Evolutionary conservation across 2,797 vertebrate genomes (phyloP).

Genomic region (Chelon auratus): DNA sequence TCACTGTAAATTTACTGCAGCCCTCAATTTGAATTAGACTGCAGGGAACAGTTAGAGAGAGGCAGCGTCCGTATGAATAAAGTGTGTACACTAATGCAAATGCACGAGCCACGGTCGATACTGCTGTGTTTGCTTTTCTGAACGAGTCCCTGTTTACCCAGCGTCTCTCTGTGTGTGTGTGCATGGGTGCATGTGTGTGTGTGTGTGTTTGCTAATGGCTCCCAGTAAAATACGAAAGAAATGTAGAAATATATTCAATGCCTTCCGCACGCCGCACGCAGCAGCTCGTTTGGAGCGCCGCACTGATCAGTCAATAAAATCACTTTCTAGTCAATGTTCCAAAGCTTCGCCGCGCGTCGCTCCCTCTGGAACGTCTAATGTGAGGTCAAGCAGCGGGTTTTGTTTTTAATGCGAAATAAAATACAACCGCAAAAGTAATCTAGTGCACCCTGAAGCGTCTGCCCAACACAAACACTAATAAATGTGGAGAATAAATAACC

Average conservation of each 20-base stretch:
- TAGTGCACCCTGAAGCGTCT: too few relatives aligned
- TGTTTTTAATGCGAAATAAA: slow-evolving; percentile 4
- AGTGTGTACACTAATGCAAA: slow-evolving; percentile 76
- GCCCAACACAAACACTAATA: too few relatives aligned
- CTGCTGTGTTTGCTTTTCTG: slow-evolving; percentile 77
- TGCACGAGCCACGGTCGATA: slow-evolving; percentile 66
- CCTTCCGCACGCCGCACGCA: slow-evolving; percentile 20
- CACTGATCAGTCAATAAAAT: too few relatives aligned
- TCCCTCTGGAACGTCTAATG: too few relatives aligned
- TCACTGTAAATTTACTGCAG: slow-evolving; percentile 67
- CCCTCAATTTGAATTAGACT: slow-evolving; percentile 69
- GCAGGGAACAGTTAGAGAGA: slow-evolving; percentile 58
- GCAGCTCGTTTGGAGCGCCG: not conserved
- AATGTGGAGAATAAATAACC: not conserved
- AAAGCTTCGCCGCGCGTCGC: slow-evolving; percentile 7
- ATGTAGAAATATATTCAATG: slow-evolving; percentile 38
- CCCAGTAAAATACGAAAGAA: slow-evolving; percentile 58
- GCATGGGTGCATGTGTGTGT: slow-evolving; percentile 17
- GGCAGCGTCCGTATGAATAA: slow-evolving; percentile 64
- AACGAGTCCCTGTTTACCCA: slow-evolving; percentile 58
- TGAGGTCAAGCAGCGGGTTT: slow-evolving; percentile 3
- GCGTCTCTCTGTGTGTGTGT: slow-evolving; percentile 9
- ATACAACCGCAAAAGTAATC: not conserved
- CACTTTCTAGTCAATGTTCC: slow-evolving; percentile 16
- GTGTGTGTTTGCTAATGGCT: slow-evolving; percentile 44